These are phyloP conservation scores for Diploscapter pachys DNA, from an alignment of 1,140 invertebrate species.

Conservation along the genomic window DNA sequence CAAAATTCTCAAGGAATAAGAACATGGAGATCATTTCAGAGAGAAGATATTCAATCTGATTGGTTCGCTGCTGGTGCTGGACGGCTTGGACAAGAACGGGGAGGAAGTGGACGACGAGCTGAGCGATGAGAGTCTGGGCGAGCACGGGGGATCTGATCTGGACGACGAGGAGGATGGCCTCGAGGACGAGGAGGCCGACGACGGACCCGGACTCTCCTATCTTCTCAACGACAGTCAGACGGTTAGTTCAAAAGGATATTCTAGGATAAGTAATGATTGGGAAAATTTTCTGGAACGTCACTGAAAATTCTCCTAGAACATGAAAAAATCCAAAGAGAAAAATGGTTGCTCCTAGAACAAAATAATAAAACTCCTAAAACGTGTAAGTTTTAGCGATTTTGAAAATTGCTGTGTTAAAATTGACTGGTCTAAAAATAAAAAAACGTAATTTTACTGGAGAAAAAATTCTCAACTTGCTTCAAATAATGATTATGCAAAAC, in stretches of 20 bases:
- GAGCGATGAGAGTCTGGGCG: background rate
- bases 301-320: background rate
- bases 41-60: constrained; percentile 8
- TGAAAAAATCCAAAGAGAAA: background rate
- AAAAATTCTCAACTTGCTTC: too few species aligned
- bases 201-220: constrained; percentile 12
- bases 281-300: too few species aligned
- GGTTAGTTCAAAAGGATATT: background rate
- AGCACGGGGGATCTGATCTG: too few species aligned
- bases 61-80: constrained; percentile 5
- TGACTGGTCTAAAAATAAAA: too few species aligned
- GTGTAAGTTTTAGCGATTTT: too few species aligned
- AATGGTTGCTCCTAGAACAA: background rate
- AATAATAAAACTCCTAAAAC: too few species aligned
- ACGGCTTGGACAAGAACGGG: constrained; percentile 10
- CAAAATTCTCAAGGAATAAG: too few species aligned
- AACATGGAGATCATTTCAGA: too few species aligned
- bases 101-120: constrained; percentile 9
- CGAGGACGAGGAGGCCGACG: constrained; percentile 4
- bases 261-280: too few species aligned
- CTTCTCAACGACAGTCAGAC: background rate
- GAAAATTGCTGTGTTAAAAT: too few species aligned
- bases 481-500: too few species aligned
- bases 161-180: constrained; percentile 1
- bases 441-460: too few species aligned